A percentile compares a stretch with the other conserved stretches of the same genome.
Conservation (phyloP, 1,140 invertebrate genomes). For the Heliothis virescens region DNA sequence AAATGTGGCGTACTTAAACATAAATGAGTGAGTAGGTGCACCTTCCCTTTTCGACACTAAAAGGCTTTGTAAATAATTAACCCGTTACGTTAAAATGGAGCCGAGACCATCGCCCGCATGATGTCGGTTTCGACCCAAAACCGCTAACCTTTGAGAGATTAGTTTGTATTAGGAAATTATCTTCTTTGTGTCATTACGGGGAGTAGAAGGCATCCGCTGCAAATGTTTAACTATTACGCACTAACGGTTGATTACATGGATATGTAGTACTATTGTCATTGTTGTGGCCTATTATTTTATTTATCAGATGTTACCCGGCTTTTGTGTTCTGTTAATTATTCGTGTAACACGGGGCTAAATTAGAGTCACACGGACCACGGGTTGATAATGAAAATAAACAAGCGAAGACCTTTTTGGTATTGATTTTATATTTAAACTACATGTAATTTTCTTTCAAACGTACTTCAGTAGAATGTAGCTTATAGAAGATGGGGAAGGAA, state of each 20-base stretch:
- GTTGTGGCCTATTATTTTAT: background rate
- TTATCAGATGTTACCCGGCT: conserved; percentile 8
- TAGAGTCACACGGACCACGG: background rate
- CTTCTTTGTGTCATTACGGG: conserved; percentile 40
- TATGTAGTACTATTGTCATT: background rate
- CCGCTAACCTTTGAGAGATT: conserved; percentile 55
- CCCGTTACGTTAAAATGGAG: conserved; percentile 41
- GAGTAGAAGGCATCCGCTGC: conserved; percentile 22
- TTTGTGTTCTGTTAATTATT: background rate
- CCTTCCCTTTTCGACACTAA: conserved; percentile 45
- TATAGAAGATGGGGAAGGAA: too few relatives aligned
- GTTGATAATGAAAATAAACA: background rate
- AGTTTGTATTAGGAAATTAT: conserved; percentile 51
- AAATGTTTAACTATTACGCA: conserved; percentile 21
- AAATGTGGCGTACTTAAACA: conserved; percentile 28
- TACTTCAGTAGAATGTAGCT: too few relatives aligned
- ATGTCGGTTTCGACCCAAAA: conserved; percentile 47
- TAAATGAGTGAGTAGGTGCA: conserved; percentile 34
- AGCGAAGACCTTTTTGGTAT: background rate
- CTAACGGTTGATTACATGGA: background rate
- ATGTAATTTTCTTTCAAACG: too few relatives aligned
- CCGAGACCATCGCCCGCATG: conserved; percentile 52
- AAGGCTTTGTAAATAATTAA: conserved; percentile 50
- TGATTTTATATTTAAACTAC: too few relatives aligned
- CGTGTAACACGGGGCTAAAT: background rate